Base-by-base conservation (phyloP, 2,113 vertebrate genomes). In the Ctenomys sociabilis region DNA sequence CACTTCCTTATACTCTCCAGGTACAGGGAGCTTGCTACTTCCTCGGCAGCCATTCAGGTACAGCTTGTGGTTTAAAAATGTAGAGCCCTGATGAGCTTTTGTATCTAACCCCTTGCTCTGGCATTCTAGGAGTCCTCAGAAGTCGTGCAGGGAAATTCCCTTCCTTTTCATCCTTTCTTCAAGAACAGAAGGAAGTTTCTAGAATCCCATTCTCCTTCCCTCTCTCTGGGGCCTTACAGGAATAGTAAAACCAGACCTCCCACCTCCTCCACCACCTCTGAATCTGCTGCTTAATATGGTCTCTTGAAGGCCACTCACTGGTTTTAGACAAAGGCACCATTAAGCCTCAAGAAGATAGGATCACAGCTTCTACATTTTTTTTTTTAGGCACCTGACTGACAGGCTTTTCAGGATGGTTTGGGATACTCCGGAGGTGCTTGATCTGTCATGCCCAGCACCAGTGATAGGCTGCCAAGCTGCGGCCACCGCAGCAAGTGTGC, bases 371-470 rank as follows among this genome's bases (percentile, higher is more conserved):
- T 49, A 32, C 14, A 28, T 3, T 35, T 35, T 26, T 6, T 59
- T 45, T 45, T 59, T 72, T 43, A 88, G 75, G 75, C 24, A 17
- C 12, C 40, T 92, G 52, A 21, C 26, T 77, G 43, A 83, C 63
- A 85, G 82, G 54, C 52, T 88, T 88, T 88, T 92, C 68, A n/a
- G 95, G 61, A 80, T 30, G 24, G 63, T 10, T 14, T 92, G 78
- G 85, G 89, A 96, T 84, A 64, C 84, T 87, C 84, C 89, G 63
- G 85, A 92, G 64, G 43, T 14, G 28, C 57, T 75, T 37, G 54
- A 17, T 49, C 77, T 59, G 45, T 52, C 80, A 16, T 37, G 3
- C 61, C 78, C 66, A 66, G 45, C 1, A 32, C 68, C 45, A 17
- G n/a, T 2, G 24, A 61, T 0, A 5, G 92, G 94, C 88, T 24